A percentile compares a stretch with the other conserved stretches of the same genome.
phyloP scores from a whole-genome alignment of 2,888 invertebrate species.

The Lycia hirtaria region DNA sequence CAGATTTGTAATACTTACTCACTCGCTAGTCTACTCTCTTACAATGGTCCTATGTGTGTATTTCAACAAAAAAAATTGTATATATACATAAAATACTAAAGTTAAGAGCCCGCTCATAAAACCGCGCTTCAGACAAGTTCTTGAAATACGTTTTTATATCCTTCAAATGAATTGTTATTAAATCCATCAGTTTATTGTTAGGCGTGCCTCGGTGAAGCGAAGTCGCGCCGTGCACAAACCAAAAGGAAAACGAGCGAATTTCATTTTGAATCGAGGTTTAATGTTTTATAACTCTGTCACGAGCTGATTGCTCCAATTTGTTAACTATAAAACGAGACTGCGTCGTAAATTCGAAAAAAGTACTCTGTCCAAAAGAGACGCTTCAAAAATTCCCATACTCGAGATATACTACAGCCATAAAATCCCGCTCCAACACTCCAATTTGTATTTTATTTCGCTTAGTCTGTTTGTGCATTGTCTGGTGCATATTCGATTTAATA shows the following conservation, averaged over 20 bases:
- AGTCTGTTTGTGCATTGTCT: conserved; percentile 47
- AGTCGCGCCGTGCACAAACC: conserved; percentile 34
- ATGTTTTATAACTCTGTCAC: conserved; percentile 66
- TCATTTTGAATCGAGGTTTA: conserved; percentile 57
- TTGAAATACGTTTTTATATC: conserved; percentile 22
- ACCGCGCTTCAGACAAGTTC: conserved; percentile 5
- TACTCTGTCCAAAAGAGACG: conserved; percentile 31
- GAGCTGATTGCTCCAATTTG: conserved; percentile 73
- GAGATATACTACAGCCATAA: conserved; percentile 63
- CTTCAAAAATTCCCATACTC: conserved; percentile 34
- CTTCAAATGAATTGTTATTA: conserved; percentile 26
- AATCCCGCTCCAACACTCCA: conserved; percentile 38
- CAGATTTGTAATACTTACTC: too few species aligned
- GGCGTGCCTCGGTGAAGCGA: conserved; percentile 13
- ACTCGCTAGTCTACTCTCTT: too few species aligned
- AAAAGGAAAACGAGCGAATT: conserved; percentile 44
- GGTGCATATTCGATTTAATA: conserved; percentile 54
- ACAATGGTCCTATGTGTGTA: too few species aligned
- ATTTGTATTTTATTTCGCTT: conserved; percentile 49
- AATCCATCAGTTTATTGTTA: conserved; percentile 26
- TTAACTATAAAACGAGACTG: conserved; percentile 63
- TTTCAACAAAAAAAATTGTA: not conserved
- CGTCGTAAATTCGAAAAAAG: conserved; percentile 62
- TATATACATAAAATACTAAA: conserved; percentile 1
- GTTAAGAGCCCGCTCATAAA: conserved; percentile 9